A percentile compares a stretch with the other conserved stretches of the same genome.
Evolutionary conservation across 2,888 invertebrate species (phyloP).

Genomic region (Lampropteryx suffumata): DNA sequence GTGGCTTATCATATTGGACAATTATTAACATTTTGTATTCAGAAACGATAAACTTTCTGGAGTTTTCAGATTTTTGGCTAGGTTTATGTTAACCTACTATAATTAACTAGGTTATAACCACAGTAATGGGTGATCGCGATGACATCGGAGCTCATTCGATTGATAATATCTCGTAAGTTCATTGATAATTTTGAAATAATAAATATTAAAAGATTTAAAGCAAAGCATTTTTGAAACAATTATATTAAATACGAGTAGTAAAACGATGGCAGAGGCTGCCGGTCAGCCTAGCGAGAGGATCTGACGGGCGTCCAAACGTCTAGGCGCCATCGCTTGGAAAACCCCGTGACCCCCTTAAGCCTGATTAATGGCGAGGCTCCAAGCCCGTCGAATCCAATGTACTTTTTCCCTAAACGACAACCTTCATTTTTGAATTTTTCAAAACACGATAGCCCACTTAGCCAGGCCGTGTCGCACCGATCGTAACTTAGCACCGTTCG

Average conservation of each 20-base stretch:
- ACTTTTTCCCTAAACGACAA: conserved; percentile 60
- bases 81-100: too few relatives aligned
- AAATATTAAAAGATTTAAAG: too few relatives aligned
- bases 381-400: conserved; percentile 50
- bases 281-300: conserved; percentile 30
- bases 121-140: too few relatives aligned
- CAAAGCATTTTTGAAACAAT: too few relatives aligned
- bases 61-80: too few relatives aligned
- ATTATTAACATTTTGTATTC: neutral
- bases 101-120: too few relatives aligned
- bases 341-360: conserved; percentile 60
- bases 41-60: too few relatives aligned
- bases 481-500: conserved; percentile 74
- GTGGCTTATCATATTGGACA: conserved; percentile 1
- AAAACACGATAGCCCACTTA: conserved; percentile 81
- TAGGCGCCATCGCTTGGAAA: conserved; percentile 51
- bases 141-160: too few relatives aligned
- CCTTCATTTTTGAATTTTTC: conserved; percentile 67
- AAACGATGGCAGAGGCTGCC: conserved; percentile 10
- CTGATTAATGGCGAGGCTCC: conserved; percentile 61
- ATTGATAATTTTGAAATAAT: too few relatives aligned
- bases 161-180: too few relatives aligned
- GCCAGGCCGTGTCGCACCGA: conserved; percentile 65
- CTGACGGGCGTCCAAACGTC: conserved; percentile 48
- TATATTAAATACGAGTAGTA: neutral